Conservation (phyloP, 2,113 vertebrate genomes). For the Dolichotis patagonum region DNA sequence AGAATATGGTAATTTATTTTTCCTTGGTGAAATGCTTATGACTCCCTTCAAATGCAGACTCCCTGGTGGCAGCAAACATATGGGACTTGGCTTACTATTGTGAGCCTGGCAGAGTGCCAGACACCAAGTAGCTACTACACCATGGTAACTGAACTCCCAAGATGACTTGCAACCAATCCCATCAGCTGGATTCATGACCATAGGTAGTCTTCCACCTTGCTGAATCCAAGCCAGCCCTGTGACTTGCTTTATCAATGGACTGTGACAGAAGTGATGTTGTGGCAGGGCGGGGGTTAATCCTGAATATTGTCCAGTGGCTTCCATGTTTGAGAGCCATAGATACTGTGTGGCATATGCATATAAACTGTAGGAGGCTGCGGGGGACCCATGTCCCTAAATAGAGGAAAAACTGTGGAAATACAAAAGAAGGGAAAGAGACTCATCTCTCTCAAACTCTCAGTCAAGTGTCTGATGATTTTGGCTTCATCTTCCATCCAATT, state of each 20-base stretch:
- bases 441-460: background rate
- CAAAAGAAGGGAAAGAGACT: background rate
- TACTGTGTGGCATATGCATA: background rate
- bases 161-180: background rate
- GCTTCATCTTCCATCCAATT: background rate
- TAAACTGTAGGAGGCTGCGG: background rate
- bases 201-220: background rate
- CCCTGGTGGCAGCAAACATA: background rate
- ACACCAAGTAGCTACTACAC: fast-evolving
- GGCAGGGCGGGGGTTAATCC: background rate
- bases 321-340: background rate
- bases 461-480: background rate
- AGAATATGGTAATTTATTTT: background rate
- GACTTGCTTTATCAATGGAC: background rate
- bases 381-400: background rate
- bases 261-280: background rate
- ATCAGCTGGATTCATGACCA: background rate
- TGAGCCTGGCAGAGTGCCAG: background rate
- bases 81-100: no score
- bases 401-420: background rate
- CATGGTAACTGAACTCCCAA: background rate
- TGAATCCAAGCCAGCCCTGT: background rate
- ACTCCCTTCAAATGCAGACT: background rate
- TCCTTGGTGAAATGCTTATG: background rate
- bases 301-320: background rate